Evolutionary conservation across 2,113 vertebrate species (phyloP).

Genomic region (Apodemus sylvaticus): DNA sequence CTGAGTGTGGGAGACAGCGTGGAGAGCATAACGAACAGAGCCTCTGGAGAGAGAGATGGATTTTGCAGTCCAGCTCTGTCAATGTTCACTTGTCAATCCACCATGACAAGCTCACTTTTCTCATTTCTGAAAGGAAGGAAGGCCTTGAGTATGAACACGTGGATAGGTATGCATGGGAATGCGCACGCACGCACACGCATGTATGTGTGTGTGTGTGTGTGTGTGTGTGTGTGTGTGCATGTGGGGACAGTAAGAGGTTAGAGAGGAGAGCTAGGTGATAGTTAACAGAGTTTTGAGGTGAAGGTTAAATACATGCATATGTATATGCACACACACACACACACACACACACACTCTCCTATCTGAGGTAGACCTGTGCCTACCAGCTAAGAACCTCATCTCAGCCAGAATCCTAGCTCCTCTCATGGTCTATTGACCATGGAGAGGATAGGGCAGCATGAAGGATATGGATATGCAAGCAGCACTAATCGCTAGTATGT

Average conservation of each 20-base stretch:
- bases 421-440: not conserved
- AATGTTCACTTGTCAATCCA: not conserved
- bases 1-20: not conserved
- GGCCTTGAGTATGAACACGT: no score
- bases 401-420: not conserved
- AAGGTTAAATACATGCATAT: not conserved
- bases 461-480: not conserved
- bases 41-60: not conserved
- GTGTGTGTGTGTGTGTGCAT: not conserved
- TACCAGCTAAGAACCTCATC: not conserved
- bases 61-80: not conserved
- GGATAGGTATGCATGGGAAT: not conserved
- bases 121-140: not conserved
- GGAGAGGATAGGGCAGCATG: not conserved
- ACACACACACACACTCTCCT: not conserved
- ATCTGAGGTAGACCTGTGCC: not conserved
- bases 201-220: not conserved
- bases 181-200: not conserved
- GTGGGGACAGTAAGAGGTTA: no score
- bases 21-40: not conserved
- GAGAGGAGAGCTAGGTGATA: not conserved
- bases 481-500: not conserved
- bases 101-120: not conserved
- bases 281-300: conserved; percentile 18
- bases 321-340: not conserved